Base-by-base conservation (phyloP, 2,113 vertebrate genomes). In the Butorides virescens region DNA sequence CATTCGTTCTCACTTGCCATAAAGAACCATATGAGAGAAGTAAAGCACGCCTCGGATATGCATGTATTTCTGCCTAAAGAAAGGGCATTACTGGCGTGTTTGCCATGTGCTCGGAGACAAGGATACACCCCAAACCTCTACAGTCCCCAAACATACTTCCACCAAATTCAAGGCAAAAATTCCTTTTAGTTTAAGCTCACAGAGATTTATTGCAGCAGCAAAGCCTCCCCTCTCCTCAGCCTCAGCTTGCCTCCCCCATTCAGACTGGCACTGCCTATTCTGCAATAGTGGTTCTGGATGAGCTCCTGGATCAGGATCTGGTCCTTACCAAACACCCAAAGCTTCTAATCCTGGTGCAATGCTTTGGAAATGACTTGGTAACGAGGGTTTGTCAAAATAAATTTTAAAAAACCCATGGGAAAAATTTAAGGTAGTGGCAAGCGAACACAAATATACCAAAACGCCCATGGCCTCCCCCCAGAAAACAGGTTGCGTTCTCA, bases 71-170 rank as follows among this genome's bases (percentile, higher is more conserved):
- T 85, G 11, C n/a, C 36, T 68, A 52, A 61, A 65, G 18, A 44
- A 80, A 9, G 3, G 1, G 7, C 0, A 0, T 52, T 63, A 17
- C n/a, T 27, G 25, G 30, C 2, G 0, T 7, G 25, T 59, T 78
- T 86, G 15, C 15, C 9, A 2, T 10, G 13, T 25, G 10, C 53
- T 92, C 0, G 0, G 36, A 73, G 32, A 29, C 3, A 1, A 68
- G 22, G 12, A 27, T 34, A 42, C 11, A 61, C 5, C 15, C 34
- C 39, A 73, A 68, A 78, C 11, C 32, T 65, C 53, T 67, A 16
- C 11, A 25, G 3, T 27, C 30, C 37, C 29, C 27, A 89, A 78
- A 78, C 0, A 1, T 13, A 11, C 39, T 36, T 67, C 34, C 36
- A 34, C 32, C 4, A 46, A 55, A 76, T 55, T 75, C 11, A 70